Percentiles rank a stretch among this genome's conserved stretches.
These are phyloP conservation scores for Lethocerus indicus DNA, from an alignment of 1,140 invertebrate genomes.

Conservation along the genomic window DNA sequence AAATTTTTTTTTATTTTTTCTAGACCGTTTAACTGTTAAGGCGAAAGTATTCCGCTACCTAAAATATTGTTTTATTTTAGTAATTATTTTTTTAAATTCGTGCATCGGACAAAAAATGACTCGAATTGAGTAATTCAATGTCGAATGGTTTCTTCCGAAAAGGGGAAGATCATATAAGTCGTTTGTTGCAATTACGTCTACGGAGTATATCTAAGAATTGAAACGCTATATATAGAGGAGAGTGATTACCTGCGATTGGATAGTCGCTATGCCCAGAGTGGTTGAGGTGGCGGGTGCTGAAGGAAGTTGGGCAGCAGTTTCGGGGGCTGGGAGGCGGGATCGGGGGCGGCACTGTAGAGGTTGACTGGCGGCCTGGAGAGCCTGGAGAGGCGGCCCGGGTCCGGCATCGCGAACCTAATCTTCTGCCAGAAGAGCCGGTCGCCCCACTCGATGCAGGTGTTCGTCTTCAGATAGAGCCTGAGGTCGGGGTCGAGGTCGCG, in stretches of 20 bases:
- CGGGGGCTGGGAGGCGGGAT: constrained; percentile 6
- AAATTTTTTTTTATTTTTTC: too few relatives aligned
- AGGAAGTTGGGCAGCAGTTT: constrained; percentile 8
- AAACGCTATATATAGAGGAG: not conserved
- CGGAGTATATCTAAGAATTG: too few relatives aligned
- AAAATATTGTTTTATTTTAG: too few relatives aligned
- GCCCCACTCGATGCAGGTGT: constrained; percentile 79
- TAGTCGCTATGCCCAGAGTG: constrained; percentile 14
- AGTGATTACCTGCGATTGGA: constrained; percentile 8
- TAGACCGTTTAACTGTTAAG: too few relatives aligned
- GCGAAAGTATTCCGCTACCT: too few relatives aligned
- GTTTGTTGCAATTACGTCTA: too few relatives aligned
- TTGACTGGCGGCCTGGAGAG: constrained; percentile 28
- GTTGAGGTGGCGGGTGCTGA: constrained; percentile 9
- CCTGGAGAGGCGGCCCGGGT: too few relatives aligned
- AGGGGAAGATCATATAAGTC: too few relatives aligned
- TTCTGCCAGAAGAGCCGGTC: constrained; percentile 92
- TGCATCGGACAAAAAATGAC: too few relatives aligned
- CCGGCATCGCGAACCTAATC: constrained; percentile 76
- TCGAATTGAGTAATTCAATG: too few relatives aligned
- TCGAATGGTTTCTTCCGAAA: too few relatives aligned
- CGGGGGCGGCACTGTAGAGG: constrained; percentile 21
- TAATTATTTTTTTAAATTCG: too few relatives aligned
- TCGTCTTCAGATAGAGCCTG: constrained; percentile 71
- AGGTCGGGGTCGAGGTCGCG: constrained; percentile 79